Evolutionary conservation across 2,113 vertebrate genomes (phyloP).

Genomic region (Gavia stellata): DNA sequence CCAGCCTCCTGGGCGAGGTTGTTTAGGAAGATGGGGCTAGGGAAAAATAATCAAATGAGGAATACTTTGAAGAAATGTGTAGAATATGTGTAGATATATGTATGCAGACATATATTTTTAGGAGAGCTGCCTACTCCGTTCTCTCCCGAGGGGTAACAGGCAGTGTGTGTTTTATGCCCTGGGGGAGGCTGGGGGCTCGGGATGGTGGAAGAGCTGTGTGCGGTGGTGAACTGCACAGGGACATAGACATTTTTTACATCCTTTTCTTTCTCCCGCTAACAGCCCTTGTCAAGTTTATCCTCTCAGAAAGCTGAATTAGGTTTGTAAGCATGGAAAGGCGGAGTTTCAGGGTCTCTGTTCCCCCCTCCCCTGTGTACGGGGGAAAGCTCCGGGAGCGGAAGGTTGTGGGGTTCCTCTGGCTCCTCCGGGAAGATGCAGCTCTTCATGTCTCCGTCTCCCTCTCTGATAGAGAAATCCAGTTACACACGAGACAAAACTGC

Average conservation of each 20-base stretch:
- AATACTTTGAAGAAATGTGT: fast-evolving
- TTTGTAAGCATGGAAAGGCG: fast-evolving
- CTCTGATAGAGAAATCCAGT: fast-evolving
- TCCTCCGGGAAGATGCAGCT: fast-evolving
- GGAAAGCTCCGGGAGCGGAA: background rate
- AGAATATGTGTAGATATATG: fast-evolving
- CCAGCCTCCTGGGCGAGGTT: fast-evolving
- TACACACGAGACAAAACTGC: background rate
- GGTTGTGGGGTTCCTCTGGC: background rate
- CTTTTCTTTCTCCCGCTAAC: background rate
- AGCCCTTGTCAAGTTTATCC: fast-evolving
- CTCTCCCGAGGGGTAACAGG: background rate
- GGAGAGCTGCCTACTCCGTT: background rate
- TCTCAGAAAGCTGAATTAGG: fast-evolving
- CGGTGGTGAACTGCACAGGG: fast-evolving
- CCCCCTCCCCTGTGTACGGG: fast-evolving
- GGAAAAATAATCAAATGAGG: background rate
- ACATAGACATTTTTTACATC: fast-evolving
- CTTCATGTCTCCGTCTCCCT: background rate
- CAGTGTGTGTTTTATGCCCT: fast-evolving
- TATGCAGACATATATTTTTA: fast-evolving
- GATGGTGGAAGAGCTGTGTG: no score
- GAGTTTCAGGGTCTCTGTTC: background rate
- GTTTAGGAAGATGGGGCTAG: background rate
- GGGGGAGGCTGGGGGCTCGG: background rate